Evolutionary conservation across 2,113 vertebrate species (phyloP).

Genomic region (Crotophaga sulcirostris): DNA sequence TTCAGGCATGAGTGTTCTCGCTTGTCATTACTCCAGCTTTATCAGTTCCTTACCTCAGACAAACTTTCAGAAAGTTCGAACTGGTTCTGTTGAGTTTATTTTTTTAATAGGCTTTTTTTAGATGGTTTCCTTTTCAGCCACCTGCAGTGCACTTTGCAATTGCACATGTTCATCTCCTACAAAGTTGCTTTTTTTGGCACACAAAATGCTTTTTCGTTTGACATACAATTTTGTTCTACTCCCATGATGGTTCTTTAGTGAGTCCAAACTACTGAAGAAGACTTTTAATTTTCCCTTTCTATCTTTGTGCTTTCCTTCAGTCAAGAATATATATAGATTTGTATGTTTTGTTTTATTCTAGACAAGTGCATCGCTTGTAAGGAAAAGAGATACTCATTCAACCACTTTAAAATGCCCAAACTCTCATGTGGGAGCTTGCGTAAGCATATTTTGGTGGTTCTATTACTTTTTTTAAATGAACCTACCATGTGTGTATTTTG

Average conservation of each 20-base stretch:
- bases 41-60: constrained; percentile 6
- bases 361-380: neutral
- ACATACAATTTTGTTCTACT: constrained; percentile 25
- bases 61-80: constrained; percentile 17
- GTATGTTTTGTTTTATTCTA: constrained; percentile 15
- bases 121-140: constrained; percentile 58
- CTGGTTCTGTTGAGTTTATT: constrained; percentile 27
- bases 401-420: neutral
- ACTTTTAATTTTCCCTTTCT: constrained; percentile 4
- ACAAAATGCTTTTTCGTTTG: constrained; percentile 17
- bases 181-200: constrained; percentile 64
- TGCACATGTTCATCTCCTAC: constrained; percentile 60
- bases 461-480: neutral
- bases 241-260: constrained; percentile 38
- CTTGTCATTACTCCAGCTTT: neutral
- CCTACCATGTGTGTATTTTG: neutral
- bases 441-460: neutral
- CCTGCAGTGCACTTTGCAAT: constrained; percentile 63
- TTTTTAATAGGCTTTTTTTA: constrained; percentile 54
- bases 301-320: neutral
- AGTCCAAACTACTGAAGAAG: constrained; percentile 55
- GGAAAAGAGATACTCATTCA: neutral
- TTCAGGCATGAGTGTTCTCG: neutral
- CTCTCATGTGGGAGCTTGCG: neutral
- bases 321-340: constrained; percentile 16